These are phyloP conservation scores for Aethina tumida DNA, from an alignment of 1,140 invertebrate genomes.

Conservation along the genomic window DNA sequence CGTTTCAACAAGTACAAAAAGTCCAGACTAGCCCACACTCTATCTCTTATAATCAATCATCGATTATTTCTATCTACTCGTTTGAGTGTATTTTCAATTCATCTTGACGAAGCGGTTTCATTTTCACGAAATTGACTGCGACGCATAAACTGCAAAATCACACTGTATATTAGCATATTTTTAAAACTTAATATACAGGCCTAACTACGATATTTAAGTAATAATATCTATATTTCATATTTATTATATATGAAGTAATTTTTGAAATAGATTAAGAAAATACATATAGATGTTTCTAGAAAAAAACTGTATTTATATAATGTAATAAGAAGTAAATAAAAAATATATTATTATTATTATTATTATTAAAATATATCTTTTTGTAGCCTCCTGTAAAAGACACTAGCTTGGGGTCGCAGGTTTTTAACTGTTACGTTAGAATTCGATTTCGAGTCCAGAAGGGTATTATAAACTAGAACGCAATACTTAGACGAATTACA, in stretches of 20 bases:
- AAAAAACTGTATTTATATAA: constrained; percentile 33
- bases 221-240: constrained; percentile 35
- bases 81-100: too few species aligned
- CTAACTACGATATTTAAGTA: constrained; percentile 37
- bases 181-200: constrained; percentile 38
- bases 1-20: too few species aligned
- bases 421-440: constrained; percentile 30
- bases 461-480: too few species aligned
- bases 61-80: too few species aligned
- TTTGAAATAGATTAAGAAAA: constrained; percentile 29
- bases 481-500: too few species aligned
- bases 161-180: constrained; percentile 39
- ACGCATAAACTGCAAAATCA: constrained; percentile 27
- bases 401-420: constrained; percentile 34
- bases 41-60: too few species aligned
- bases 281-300: constrained; percentile 32
- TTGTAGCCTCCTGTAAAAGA: constrained; percentile 35
- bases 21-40: too few species aligned
- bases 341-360: constrained; percentile 29
- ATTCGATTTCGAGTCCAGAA: too few species aligned
- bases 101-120: constrained; percentile 14
- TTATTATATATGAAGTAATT: constrained; percentile 31
- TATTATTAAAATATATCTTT: constrained; percentile 34
- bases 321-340: constrained; percentile 26
- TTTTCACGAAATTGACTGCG: constrained; percentile 27